phyloP scores from a whole-genome alignment of 2,888 invertebrate genomes.

The Lasioglossum lativentre region DNA sequence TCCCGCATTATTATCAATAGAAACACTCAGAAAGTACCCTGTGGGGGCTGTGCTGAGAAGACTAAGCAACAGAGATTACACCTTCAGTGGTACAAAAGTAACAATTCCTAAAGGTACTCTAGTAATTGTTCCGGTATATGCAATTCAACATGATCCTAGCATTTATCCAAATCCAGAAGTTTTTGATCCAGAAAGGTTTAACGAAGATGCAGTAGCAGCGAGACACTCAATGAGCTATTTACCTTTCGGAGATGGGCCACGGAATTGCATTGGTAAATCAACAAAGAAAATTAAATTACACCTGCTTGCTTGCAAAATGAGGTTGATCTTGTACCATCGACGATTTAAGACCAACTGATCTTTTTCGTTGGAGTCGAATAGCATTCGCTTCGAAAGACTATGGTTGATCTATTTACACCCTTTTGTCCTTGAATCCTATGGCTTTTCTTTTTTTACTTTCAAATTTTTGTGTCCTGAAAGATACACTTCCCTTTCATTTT shows the following conservation, averaged over 20 bases:
- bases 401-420: not conserved
- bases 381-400: not conserved
- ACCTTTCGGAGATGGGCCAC: conserved; percentile 80
- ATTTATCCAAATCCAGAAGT: conserved; percentile 75
- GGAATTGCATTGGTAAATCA: conserved; percentile 78
- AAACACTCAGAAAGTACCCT: conserved; percentile 85
- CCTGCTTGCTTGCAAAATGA: not conserved
- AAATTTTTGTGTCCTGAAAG: too few relatives aligned
- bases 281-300: not conserved
- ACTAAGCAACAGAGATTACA: conserved; percentile 68
- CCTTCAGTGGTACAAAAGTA: conserved; percentile 69
- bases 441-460: not conserved
- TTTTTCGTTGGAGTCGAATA: not conserved
- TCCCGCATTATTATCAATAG: conserved; percentile 68
- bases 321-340: not conserved
- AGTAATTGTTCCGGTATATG: conserved; percentile 69
- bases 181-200: conserved; percentile 78
- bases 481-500: too few relatives aligned
- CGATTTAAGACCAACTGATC: not conserved
- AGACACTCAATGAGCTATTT: conserved; percentile 75
- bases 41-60: conserved; percentile 79
- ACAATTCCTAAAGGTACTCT: conserved; percentile 65
- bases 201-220: conserved; percentile 64
- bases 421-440: not conserved
- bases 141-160: conserved; percentile 71